Base-by-base conservation (phyloP, 2,888 invertebrate species). In the Salpingus planirostris region DNA sequence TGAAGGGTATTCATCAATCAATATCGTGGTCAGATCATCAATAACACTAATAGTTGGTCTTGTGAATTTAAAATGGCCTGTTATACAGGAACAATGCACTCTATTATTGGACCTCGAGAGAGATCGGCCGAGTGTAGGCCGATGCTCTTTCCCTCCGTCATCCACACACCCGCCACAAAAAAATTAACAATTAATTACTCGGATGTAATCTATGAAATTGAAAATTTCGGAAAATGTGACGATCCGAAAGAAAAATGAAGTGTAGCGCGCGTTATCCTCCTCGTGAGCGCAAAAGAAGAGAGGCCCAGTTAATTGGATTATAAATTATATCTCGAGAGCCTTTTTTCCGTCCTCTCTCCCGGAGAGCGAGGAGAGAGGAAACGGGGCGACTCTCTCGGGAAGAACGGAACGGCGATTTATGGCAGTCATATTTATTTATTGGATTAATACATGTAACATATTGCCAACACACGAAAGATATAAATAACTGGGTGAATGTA, bases 391-490 rank as follows among this genome's bases (percentile, higher is more conserved):
- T n/a, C n/a, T n/a, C n/a, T n/a, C n/a, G n/a, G 50, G 52, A 52
- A 48, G 57, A 52, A 51, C 54, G 50, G 47, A 52, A 43, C 52
- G 31, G 55, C 60, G 60, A 65, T 65, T 64, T 65, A 65, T 65
- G 59, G 59, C 60, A 55, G 57, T 62, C 64, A 61, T 64, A 64
- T 65, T 65, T 65, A 65, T 65, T 65, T 65, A 65, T 65, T 65
- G 65, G 65, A 64, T 65, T 65, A 65, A 65, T 65, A 64, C 64
- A 62, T 63, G 63, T 65, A 65, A 64, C 64, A 62, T 65, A 65
- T 64, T 64, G 62, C 61, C 62, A 60, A 64, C 62, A 64, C 63
- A 63, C 62, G 60, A 62, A 55, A 58, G 62, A 54, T 60, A 64
- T 64, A 64, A 64, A 64, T 64, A 64, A 64, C 62, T 55, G 44